Base-by-base conservation (phyloP, 35 echinoderm and acorn worm species). In the Strongylocentrotus purpuratus region DNA sequence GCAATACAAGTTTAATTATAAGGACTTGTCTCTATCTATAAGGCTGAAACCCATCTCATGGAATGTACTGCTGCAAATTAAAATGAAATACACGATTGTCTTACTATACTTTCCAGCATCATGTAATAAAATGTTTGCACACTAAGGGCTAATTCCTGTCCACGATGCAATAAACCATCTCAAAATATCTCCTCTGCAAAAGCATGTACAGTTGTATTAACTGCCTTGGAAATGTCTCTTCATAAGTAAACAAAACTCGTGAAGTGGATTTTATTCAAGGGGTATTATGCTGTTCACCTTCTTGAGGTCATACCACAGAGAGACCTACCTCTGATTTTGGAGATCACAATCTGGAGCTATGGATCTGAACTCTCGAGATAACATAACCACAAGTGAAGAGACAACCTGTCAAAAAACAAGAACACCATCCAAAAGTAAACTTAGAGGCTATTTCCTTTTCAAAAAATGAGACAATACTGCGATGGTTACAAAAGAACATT, bases 291-390 rank as follows among this genome's bases (percentile, higher is more conserved):
- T 55, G 7, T 55, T 55, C 15, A 15, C 50, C 50, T 14, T 55
- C 15, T 55, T 55, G 50, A 14, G 8, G 50, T 15, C 10, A 55
- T 55, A 55, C 50, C 10, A 78, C 7, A 28, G 20, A 7, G 65
- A 78, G 91, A 93, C 91, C 48, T 48, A 93, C 91, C 91, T 93
- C 9, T 47, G 45, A 93, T 58, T 93, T 18, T 93, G 10, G 13
- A 58, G 32, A 46, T 58, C 48, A 31, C 31, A 31, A 6, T 93
- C 91, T 93, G 45, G 91, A 55, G 50, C 91, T 13, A 93, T 33
- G n/a, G 15, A 14, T 32, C 48, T 47, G 91, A 50, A 93, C 91
- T 93, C 91, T 58, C 91, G 50, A 12, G 45, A 93, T 33, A 93
- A 31, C 91, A 93, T 93, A 14, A 48, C 28, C 5, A 93, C 46